These are phyloP conservation scores for Dreissena rostriformis DNA, from an alignment of 1,140 invertebrate genomes.

Conservation along the genomic window DNA sequence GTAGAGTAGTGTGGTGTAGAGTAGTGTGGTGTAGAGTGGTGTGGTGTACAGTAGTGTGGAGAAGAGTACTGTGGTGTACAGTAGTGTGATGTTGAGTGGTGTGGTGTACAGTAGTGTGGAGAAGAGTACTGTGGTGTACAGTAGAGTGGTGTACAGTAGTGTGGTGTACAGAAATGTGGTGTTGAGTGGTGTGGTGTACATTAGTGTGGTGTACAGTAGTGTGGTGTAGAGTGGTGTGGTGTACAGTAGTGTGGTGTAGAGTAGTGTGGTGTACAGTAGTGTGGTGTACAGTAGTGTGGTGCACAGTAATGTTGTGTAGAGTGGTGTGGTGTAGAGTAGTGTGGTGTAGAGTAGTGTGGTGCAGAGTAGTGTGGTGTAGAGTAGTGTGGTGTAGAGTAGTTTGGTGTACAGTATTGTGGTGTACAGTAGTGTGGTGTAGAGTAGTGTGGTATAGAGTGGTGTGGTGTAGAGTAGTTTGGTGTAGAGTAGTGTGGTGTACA, in stretches of 20 bases:
- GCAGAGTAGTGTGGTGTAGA: constrained; percentile 40
- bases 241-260: constrained; percentile 12
- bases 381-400: constrained; percentile 52
- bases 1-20: constrained; percentile 40
- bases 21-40: constrained; percentile 35
- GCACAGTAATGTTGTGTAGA: constrained; percentile 23
- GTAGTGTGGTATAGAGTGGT: constrained; percentile 39
- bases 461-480: not conserved
- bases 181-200: constrained; percentile 46
- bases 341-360: constrained; percentile 46
- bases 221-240: constrained; percentile 39
- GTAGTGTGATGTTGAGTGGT: constrained; percentile 21
- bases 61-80: not conserved
- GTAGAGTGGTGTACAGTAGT: constrained; percentile 46
- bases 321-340: constrained; percentile 31
- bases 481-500: not conserved
- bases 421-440: constrained; percentile 35
- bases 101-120: constrained; percentile 26
- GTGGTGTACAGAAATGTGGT: constrained; percentile 34
- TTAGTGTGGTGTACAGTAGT: constrained; percentile 50
- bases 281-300: constrained; percentile 24
- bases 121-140: constrained; percentile 25
- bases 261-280: constrained; percentile 5
- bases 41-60: constrained; percentile 19
- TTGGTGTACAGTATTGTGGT: constrained; percentile 46